phyloP scores from a whole-genome alignment of 1,140 invertebrate genomes.

The Aphelinus certus region DNA sequence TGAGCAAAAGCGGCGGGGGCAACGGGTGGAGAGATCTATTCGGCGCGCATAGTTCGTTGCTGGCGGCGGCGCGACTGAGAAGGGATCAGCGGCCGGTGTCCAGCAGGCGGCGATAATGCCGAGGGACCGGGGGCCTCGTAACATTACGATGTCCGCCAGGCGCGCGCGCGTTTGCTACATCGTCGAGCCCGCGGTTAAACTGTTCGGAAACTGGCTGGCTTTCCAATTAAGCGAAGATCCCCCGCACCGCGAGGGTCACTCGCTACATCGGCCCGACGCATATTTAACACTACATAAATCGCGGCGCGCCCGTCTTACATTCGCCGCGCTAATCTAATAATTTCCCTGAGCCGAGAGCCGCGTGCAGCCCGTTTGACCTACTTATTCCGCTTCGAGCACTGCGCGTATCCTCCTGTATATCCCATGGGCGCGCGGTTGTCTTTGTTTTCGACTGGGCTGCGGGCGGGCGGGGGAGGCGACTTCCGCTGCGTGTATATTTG shows the following conservation, averaged over 20 bases:
- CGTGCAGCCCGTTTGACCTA: constrained; percentile 6
- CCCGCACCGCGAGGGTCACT: constrained; percentile 39
- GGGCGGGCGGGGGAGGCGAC: neutral
- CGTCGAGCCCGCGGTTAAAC: constrained; percentile 53
- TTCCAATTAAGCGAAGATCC: constrained; percentile 66
- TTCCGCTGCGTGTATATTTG: constrained; percentile 14
- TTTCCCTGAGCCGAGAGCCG: constrained; percentile 47
- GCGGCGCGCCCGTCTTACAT: constrained; percentile 49
- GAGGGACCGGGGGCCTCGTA: constrained; percentile 39
- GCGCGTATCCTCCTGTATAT: too few relatives aligned
- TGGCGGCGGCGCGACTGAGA: constrained; percentile 36
- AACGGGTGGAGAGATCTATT: constrained; percentile 40
- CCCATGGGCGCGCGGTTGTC: neutral
- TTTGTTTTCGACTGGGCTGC: neutral
- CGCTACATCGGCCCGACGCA: constrained; percentile 48
- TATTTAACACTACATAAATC: constrained; percentile 67
- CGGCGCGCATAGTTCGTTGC: constrained; percentile 43
- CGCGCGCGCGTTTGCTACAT: too few relatives aligned
- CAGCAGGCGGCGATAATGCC: constrained; percentile 48
- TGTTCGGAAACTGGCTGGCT: constrained; percentile 65
- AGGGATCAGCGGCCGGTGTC: constrained; percentile 47
- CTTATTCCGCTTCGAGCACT: neutral
- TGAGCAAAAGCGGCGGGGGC: constrained; percentile 4
- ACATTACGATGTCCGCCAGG: constrained; percentile 46
- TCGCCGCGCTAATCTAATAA: constrained; percentile 56